A percentile compares a stretch with the other conserved stretches of the same genome.
Evolutionary conservation across 2,888 invertebrate species (phyloP).

Genomic region (Apomyelois bistriatella): DNA sequence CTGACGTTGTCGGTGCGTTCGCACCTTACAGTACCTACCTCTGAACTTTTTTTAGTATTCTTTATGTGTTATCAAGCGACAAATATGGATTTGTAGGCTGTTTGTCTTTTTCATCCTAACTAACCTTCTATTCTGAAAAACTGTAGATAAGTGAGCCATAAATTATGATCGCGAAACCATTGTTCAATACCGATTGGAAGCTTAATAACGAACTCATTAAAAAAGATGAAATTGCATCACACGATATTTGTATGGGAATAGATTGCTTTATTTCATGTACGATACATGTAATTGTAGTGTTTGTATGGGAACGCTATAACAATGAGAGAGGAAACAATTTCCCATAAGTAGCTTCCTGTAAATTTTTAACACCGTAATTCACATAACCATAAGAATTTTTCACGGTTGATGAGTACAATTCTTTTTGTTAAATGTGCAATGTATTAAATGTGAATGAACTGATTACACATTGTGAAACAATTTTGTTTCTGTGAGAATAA

Average conservation of each 20-base stretch:
- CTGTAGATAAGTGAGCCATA: not conserved
- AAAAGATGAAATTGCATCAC: not conserved
- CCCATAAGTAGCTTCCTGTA: slow-evolving; percentile 4
- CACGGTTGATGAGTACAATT: slow-evolving; percentile 5
- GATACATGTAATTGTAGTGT: slow-evolving; percentile 4
- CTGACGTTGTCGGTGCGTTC: no score
- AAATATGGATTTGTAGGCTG: no score
- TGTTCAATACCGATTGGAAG: not conserved
- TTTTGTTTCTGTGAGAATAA: not conserved
- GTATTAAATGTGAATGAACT: no score
- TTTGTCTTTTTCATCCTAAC: no score
- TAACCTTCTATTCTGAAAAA: not conserved
- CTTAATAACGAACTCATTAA: slow-evolving; percentile 5
- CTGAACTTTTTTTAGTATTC: no score
- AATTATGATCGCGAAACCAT: not conserved
- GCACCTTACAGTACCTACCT: no score
- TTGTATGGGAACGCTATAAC: slow-evolving; percentile 2
- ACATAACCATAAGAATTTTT: slow-evolving; percentile 7
- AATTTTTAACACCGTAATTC: slow-evolving; percentile 2
- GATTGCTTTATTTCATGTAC: not conserved
- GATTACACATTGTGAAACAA: not conserved
- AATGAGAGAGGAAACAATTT: slow-evolving; percentile 3
- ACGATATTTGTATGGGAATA: not conserved
- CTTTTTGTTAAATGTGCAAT: not conserved
- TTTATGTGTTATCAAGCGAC: no score